These are phyloP conservation scores for Heliconius ismenius DNA, from an alignment of 2,888 invertebrate genomes.

Conservation along the genomic window DNA sequence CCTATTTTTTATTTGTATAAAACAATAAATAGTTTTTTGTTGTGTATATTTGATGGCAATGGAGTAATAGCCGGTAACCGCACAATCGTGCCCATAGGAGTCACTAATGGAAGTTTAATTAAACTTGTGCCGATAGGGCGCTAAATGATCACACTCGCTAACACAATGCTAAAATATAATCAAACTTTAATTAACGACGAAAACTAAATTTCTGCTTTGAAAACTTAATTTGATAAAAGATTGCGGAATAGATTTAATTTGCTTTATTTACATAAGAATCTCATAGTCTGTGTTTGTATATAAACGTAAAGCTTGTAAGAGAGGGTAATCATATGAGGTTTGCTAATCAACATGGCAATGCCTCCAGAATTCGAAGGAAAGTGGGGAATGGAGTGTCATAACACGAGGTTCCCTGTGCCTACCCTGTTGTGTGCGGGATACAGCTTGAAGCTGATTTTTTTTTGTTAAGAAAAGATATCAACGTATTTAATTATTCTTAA, in stretches of 20 bases:
- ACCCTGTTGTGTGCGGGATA: too few relatives aligned
- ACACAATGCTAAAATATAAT: constrained; percentile 18
- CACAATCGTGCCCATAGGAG: constrained; percentile 34
- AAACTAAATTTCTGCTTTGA: constrained; percentile 5
- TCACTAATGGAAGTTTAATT: constrained; percentile 53
- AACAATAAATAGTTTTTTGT: neutral
- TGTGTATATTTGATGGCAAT: constrained; percentile 5
- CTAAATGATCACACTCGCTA: constrained; percentile 42
- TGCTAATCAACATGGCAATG: neutral
- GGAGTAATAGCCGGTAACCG: constrained; percentile 26
- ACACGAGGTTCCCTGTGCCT: too few relatives aligned
- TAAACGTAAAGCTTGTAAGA: neutral
- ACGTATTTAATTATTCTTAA: too few relatives aligned
- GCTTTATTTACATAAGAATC: neutral
- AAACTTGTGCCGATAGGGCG: constrained; percentile 48
- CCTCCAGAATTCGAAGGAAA: too few relatives aligned
- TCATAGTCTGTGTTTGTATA: neutral
- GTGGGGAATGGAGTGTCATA: too few relatives aligned
- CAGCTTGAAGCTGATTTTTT: too few relatives aligned
- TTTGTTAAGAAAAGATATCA: too few relatives aligned
- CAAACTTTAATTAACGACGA: constrained; percentile 9
- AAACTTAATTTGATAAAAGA: neutral
- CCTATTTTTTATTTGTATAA: neutral
- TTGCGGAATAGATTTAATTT: neutral
- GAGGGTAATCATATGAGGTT: neutral